Base-by-base conservation (phyloP, 2,888 invertebrate species). In the Dendrolimus houi region DNA sequence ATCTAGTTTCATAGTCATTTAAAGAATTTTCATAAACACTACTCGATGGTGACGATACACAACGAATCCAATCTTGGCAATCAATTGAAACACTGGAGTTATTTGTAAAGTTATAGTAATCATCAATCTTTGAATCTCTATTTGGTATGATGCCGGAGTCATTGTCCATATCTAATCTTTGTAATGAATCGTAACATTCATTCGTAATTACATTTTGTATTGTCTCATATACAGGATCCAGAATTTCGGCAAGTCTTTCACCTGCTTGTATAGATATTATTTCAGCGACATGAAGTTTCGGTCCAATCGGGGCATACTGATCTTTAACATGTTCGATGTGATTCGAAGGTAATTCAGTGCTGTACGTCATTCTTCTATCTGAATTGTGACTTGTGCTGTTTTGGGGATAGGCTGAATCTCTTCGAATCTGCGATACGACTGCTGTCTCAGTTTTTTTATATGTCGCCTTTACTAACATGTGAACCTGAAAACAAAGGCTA, bases 151-250 rank as follows among this genome's bases (percentile, higher is more conserved):
- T 75, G 13, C 74, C 81, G 0, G 81, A 81, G 63, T 82, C 77
- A 54, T 74, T 77, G 53, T 79, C 74, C 2, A 60, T 54, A 29
- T 78, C 79, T 1, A 79, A 77, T 55, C 79, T 72, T 60, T 81
- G 81, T 57, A 79, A 62, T 12, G 74, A 78, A 62, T 85, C 84
- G 59, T 85, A 87, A 2, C 81, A 76, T 62, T 78, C 79, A 58
- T 83, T 85, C 7, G 71, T 69, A 9, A 74, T 58, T 54, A 79
- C 81, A 60, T 75, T 75, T 57, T 82, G 77, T 59, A 90, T 79
- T 9, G 85, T 85, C 75, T 90, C 90, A 57, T 89, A 89, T 1
- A 85, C 77, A 12, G 90, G 90, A 57, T 90, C 89, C 59, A 90
- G 71, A 55, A 89, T 85, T 61, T 87, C 87, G 2, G 87, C 88